These are phyloP conservation scores for Periophthalmus modestus DNA, from an alignment of 2,113 vertebrate genomes.

Conservation along the genomic window DNA sequence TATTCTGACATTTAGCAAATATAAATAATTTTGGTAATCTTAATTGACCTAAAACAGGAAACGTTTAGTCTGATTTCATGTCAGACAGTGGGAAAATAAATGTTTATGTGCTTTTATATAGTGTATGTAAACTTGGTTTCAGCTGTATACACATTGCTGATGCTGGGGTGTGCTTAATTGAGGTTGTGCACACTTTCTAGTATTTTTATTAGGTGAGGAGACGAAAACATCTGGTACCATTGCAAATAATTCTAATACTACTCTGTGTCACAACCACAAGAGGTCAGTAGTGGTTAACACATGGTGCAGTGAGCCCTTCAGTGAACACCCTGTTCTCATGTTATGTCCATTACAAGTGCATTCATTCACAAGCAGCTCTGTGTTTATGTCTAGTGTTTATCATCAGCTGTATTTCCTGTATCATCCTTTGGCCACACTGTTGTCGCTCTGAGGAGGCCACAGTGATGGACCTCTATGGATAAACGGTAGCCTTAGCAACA, in stretches of 20 bases:
- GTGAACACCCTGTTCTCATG: constrained; percentile 50
- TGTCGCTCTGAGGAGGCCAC: constrained; percentile 57
- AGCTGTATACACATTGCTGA: too few relatives aligned
- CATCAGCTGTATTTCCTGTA: constrained; percentile 16
- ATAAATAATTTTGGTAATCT: too few relatives aligned
- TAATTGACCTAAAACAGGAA: too few relatives aligned
- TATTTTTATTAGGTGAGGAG: too few relatives aligned
- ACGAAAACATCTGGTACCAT: not conserved
- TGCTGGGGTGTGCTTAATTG: too few relatives aligned
- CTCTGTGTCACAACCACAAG: constrained; percentile 39
- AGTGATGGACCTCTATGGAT: constrained; percentile 79
- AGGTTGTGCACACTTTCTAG: too few relatives aligned
- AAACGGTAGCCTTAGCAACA: constrained; percentile 82
- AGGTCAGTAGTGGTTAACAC: constrained; percentile 41
- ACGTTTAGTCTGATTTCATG: too few relatives aligned
- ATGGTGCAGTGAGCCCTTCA: constrained; percentile 15
- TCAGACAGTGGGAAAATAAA: too few relatives aligned
- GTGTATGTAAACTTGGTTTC: too few relatives aligned
- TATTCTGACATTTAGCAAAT: too few relatives aligned
- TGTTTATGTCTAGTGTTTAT: constrained; percentile 15
- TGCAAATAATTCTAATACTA: not conserved
- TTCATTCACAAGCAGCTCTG: constrained; percentile 34
- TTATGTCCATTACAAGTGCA: constrained; percentile 26
- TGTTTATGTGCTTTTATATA: too few relatives aligned
- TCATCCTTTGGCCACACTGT: constrained; percentile 34